Evolutionary conservation across 2,888 invertebrate species (phyloP).

Genomic region (Mimumesa dahlbomi): DNA sequence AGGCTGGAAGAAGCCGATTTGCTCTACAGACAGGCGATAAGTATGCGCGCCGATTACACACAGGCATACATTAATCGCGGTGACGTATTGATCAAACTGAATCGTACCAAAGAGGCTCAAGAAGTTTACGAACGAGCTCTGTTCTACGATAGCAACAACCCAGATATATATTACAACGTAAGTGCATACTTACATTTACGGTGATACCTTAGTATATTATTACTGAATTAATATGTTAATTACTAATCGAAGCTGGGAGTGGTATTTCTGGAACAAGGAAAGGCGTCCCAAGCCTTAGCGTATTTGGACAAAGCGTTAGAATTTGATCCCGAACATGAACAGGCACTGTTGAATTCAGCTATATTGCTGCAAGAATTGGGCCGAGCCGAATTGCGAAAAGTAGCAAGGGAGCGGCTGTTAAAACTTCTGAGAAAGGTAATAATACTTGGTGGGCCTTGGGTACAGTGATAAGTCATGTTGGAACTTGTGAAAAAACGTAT

Average conservation of each 20-base stretch:
- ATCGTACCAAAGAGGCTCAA: conserved; percentile 96
- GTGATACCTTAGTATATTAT: not conserved
- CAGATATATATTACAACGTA: conserved; percentile 97
- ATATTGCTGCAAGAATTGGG: conserved; percentile 95
- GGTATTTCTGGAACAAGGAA: conserved; percentile 95
- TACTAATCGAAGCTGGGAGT: conserved; percentile 89
- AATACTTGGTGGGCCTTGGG: too few relatives aligned
- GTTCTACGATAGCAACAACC: conserved; percentile 95
- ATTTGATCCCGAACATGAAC: conserved; percentile 96
- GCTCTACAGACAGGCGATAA: conserved; percentile 96
- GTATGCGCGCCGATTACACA: conserved; percentile 97
- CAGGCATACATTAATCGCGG: conserved; percentile 98
- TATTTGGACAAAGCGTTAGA: conserved; percentile 96
- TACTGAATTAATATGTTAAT: not conserved
- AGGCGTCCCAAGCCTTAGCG: conserved; percentile 93
- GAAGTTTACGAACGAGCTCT: conserved; percentile 96
- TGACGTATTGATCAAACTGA: conserved; percentile 96
- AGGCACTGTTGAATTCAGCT: conserved; percentile 96
- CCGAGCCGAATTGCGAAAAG: conserved; percentile 88
- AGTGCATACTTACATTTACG: too few relatives aligned
- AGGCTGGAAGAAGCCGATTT: conserved; percentile 96
- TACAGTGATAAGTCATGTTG: too few relatives aligned
- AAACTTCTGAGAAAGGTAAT: conserved; percentile 88
- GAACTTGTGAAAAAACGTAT: too few relatives aligned
- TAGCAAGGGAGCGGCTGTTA: conserved; percentile 90